phyloP scores from a whole-genome alignment of 64 coral and sea anemone species.

The Dendronephthya gigantea region DNA sequence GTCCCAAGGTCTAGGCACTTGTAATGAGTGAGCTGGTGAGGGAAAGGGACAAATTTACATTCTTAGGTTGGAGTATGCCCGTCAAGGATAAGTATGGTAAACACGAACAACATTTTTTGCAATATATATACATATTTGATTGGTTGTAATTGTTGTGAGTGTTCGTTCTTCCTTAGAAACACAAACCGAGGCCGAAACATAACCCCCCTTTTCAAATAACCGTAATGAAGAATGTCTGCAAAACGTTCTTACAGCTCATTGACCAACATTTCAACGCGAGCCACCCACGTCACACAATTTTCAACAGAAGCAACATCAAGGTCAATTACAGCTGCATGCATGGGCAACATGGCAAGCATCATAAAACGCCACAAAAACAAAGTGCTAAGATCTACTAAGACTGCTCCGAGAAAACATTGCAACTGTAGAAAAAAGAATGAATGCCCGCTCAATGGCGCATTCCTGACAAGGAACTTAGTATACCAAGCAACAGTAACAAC shows the following conservation, averaged over 20 bases:
- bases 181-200: too few species aligned
- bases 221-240: neutral
- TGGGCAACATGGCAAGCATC: neutral
- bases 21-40: too few species aligned
- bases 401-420: neutral
- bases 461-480: neutral
- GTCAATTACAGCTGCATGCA: constrained; percentile 28
- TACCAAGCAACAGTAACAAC: neutral
- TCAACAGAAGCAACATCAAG: constrained; percentile 1
- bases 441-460: neutral
- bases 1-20: too few species aligned
- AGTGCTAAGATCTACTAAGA: neutral
- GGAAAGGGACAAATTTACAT: too few species aligned
- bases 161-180: too few species aligned
- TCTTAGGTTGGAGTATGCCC: too few species aligned
- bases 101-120: too few species aligned
- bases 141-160: too few species aligned
- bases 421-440: neutral
- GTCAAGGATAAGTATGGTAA: too few species aligned
- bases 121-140: too few species aligned
- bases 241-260: neutral
- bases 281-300: constrained; percentile 14
- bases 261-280: neutral
- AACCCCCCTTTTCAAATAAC: too few species aligned
- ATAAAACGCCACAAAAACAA: constrained; percentile 9